Evolutionary conservation across 1,140 invertebrate species (phyloP).

Genomic region (Eciton burchellii): DNA sequence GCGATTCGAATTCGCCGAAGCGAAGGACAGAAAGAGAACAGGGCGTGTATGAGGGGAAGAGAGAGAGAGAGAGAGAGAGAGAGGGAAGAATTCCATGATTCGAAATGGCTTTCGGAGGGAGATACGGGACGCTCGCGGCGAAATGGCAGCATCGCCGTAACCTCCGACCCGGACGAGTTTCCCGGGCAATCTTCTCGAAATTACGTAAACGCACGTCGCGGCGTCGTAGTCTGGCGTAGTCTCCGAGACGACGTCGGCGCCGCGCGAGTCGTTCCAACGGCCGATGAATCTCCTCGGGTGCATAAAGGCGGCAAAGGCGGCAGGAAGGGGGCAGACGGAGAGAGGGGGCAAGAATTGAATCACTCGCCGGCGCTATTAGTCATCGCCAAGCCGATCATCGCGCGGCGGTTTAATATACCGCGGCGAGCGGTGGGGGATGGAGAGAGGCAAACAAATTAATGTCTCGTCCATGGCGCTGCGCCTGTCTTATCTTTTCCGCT

Average conservation of each 20-base stretch:
- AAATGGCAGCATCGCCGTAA: neutral
- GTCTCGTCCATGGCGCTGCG: constrained; percentile 39
- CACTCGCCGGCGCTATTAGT: constrained; percentile 65
- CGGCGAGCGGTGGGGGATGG: constrained; percentile 3
- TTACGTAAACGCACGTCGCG: constrained; percentile 12
- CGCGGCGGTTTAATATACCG: constrained; percentile 65
- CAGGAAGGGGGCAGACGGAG: too few relatives aligned
- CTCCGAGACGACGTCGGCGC: constrained; percentile 39
- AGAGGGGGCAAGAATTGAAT: constrained; percentile 63
- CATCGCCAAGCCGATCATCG: constrained; percentile 62
- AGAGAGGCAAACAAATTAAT: constrained; percentile 66
- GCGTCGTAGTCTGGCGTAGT: neutral
- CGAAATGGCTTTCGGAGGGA: neutral
- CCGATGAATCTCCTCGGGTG: constrained; percentile 13
- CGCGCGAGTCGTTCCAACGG: constrained; percentile 29
- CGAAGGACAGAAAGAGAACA: too few relatives aligned
- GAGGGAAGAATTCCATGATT: neutral
- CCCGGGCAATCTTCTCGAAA: constrained; percentile 14
- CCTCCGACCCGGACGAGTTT: constrained; percentile 16
- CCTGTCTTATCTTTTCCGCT: constrained; percentile 62
- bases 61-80: neutral
- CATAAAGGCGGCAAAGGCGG: constrained; percentile 20
- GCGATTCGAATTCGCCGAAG: neutral
- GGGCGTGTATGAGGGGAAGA: too few relatives aligned
- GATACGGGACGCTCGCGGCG: neutral